Evolutionary conservation across 2,113 vertebrate species (phyloP).

Genomic region (Lepus americanus): DNA sequence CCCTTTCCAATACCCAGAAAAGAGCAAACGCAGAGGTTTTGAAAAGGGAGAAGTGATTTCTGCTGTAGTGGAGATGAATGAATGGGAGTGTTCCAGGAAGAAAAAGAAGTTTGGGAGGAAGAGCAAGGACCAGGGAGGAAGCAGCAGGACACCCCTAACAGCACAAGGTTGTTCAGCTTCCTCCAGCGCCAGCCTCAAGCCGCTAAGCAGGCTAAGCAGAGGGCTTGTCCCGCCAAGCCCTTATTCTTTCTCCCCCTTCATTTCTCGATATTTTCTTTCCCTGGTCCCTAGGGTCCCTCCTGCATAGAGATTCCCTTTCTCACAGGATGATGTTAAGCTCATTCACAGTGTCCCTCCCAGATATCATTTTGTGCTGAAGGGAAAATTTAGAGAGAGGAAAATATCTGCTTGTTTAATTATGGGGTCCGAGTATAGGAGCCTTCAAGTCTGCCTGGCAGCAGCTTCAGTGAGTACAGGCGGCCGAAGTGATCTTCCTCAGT

Average conservation of each 20-base stretch:
- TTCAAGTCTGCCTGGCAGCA: background rate
- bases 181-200: background rate
- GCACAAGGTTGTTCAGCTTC: background rate
- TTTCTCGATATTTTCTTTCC: conserved; percentile 16
- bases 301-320: background rate
- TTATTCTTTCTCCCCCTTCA: background rate
- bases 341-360: background rate
- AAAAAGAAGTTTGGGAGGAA: background rate
- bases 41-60: background rate
- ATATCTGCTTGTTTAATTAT: background rate
- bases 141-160: background rate
- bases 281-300: background rate
- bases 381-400: background rate
- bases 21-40: background rate
- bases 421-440: background rate
- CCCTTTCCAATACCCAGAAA: background rate
- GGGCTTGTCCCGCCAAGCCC: background rate
- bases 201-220: background rate
- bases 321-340: background rate
- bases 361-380: background rate
- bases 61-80: background rate
- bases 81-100: conserved; percentile 31
- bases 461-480: background rate
- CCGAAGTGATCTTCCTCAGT: background rate
- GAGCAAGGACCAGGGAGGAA: background rate